These are phyloP conservation scores for Champsocephalus gunnari DNA, from an alignment of 2,797 vertebrate genomes.

Conservation along the genomic window DNA sequence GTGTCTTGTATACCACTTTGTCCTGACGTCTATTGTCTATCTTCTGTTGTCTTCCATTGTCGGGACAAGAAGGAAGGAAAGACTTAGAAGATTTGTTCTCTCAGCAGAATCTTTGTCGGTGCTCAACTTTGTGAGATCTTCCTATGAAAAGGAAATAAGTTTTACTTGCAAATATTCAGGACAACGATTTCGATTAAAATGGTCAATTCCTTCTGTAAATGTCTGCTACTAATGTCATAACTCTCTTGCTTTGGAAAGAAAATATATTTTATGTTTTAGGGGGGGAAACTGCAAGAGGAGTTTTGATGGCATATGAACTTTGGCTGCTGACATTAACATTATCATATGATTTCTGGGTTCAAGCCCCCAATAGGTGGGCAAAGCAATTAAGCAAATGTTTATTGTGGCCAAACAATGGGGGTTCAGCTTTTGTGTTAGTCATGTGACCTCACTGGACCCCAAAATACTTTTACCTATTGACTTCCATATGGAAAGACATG, in stretches of 20 bases:
- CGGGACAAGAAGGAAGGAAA: not conserved
- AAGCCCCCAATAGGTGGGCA: too few species aligned
- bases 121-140: too few species aligned
- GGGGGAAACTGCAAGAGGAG: not conserved
- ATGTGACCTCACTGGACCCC: too few species aligned
- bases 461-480: too few species aligned
- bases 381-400: too few species aligned
- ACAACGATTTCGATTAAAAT: not conserved
- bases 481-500: too few species aligned
- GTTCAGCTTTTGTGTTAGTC: too few species aligned
- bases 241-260: not conserved
- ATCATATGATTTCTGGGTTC: not conserved
- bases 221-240: not conserved
- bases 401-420: too few species aligned
- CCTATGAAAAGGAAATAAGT: too few species aligned
- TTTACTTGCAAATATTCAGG: not conserved
- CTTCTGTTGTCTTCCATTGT: conserved; percentile 6
- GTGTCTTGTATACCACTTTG: conserved; percentile 39
- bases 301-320: not conserved
- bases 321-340: not conserved
- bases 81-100: too few species aligned
- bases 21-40: conserved; percentile 29
- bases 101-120: not conserved
- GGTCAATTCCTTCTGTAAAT: not conserved
- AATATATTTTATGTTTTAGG: not conserved